Base-by-base conservation (phyloP, 2,888 invertebrate genomes). In the Drosophila fulvimacula region DNA sequence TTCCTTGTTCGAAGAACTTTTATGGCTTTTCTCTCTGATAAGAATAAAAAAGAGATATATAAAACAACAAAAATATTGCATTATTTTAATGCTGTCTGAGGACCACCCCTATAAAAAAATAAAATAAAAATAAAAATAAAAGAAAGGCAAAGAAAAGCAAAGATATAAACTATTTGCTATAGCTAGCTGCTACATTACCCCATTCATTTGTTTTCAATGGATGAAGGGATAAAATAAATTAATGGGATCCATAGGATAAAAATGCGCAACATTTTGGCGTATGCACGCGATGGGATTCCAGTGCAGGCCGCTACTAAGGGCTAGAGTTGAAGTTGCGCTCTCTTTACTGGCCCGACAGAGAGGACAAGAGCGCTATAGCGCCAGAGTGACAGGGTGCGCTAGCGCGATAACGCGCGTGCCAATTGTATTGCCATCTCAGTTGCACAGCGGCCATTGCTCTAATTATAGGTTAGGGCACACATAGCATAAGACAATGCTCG, bases 371-470 rank as follows among this genome's bases (percentile, higher is more conserved):
- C 19, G 24, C 61, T 56, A 38, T 48, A 65, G 41, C 57, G 52
- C n/a, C 9, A 7, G 68, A 32, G 48, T 42, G 51, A 81, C 64
- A 69, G 73, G 77, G 79, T 74, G 58, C 61, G 75, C 61, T 62
- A 64, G 66, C 32, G 41, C 36, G n/a, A 0, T 38, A 48, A 51
- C 63, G 55, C 76, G 66, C 70, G 72, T 79, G 71, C 30, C 67
- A 41, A 30, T 9, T 30, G 24, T 69, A 57, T 36, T 6, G 64
- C 38, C 53, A 24, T 79, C 80, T 76, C 86, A 49, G 57, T 87
- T 66, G 66, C 73, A 79, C 89, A 88, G 89, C 91, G 91, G 91
- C 91, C 91, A 91, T 91, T 90, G 91, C 91, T 84, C 73, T 91
- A 91, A 91, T 91, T 91, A 91, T 90, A 91, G 91, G 91, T 91